These are phyloP conservation scores for Sus cebifrons DNA, from an alignment of 2,797 vertebrate species.

Conservation along the genomic window DNA sequence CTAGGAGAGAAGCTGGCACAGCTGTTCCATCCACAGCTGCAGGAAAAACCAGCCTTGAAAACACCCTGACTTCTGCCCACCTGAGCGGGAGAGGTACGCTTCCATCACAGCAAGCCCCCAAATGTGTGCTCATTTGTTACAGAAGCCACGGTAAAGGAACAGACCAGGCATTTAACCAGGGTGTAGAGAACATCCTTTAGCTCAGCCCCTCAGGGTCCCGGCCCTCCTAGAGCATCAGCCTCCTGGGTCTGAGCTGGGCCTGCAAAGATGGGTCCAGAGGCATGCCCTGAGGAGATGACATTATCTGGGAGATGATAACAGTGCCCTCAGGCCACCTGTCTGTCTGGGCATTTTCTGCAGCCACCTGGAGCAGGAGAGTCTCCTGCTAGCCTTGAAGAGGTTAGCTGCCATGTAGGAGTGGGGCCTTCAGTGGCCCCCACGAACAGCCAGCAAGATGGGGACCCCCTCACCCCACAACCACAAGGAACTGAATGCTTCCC, in stretches of 20 bases:
- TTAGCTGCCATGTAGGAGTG: rapidly evolving
- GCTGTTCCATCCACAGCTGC: neutral
- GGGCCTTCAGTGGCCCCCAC: rapidly evolving
- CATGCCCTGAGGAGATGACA: neutral
- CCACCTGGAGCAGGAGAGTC: neutral
- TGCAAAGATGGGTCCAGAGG: no score
- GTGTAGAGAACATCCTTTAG: no score
- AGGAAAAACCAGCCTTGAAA: neutral
- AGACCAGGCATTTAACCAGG: neutral
- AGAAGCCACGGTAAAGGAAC: neutral
- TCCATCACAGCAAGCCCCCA: neutral
- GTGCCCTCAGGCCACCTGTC: no score
- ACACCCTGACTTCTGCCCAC: neutral
- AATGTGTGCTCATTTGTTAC: neutral
- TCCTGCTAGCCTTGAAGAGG: neutral
- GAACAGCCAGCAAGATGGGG: no score
- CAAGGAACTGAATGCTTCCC: neutral
- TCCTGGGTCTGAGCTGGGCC: no score
- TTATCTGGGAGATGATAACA: no score
- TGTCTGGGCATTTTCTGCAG: no score
- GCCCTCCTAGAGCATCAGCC: neutral
- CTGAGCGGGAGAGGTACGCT: neutral
- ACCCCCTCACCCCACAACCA: rapidly evolving
- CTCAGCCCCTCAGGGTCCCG: rapidly evolving
- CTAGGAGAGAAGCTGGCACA: neutral